Conservation (phyloP, 2,888 invertebrate genomes). For the Octonoba sinensis region DNA sequence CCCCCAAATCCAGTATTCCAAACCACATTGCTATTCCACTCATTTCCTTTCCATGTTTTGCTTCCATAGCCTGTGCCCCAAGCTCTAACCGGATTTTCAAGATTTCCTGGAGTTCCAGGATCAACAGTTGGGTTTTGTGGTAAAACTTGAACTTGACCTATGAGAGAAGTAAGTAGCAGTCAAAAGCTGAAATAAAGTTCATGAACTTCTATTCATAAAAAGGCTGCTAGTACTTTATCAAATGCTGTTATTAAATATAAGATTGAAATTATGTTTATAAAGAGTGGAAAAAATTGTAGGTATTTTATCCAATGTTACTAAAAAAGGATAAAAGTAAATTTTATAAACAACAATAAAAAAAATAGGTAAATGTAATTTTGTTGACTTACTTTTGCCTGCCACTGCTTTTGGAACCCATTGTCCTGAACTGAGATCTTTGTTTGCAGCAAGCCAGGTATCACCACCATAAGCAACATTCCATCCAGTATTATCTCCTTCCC, state of each 20-base stretch:
- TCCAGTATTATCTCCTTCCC: slow-evolving; percentile 46
- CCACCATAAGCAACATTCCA: slow-evolving; percentile 27
- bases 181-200: background rate
- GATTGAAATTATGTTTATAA: no score
- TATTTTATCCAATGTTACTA: no score
- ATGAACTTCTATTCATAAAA: background rate
- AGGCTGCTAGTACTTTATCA: no score
- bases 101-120: background rate
- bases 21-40: slow-evolving; percentile 55
- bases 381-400: slow-evolving; percentile 13
- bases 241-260: no score
- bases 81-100: slow-evolving; percentile 23
- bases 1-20: slow-evolving; percentile 51
- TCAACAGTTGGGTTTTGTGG: background rate
- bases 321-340: no score
- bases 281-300: no score
- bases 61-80: slow-evolving; percentile 62
- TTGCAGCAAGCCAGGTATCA: slow-evolving; percentile 38
- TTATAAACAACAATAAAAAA: no score
- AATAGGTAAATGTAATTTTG: no score
- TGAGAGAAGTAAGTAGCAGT: background rate
- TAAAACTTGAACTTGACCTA: background rate
- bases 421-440: slow-evolving; percentile 25
- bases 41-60: slow-evolving; percentile 51
- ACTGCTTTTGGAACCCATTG: slow-evolving; percentile 46